phyloP scores from a whole-genome alignment of 2,888 invertebrate genomes.

The Pachymerium ferrugineum region DNA sequence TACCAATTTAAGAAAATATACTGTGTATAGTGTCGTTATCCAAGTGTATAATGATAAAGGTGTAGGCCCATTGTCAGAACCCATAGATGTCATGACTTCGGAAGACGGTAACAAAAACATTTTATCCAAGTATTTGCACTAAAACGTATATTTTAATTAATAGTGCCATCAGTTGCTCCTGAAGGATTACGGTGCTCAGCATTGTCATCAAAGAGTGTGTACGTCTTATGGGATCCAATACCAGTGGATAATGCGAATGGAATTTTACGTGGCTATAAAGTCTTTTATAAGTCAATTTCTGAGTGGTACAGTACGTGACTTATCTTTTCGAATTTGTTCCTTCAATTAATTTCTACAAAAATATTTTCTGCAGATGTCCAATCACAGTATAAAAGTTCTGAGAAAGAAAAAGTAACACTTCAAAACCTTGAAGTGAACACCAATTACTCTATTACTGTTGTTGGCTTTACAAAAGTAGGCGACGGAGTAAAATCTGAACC shows the following conservation, averaged over 20 bases:
- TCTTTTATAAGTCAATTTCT: conserved; percentile 14
- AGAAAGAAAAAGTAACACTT: background rate
- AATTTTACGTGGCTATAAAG: conserved; percentile 31
- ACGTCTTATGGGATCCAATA: conserved; percentile 29
- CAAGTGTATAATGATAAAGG: conserved; percentile 16
- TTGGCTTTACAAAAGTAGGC: conserved; percentile 77
- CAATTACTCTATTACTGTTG: conserved; percentile 78
- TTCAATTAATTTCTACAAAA: too few species aligned
- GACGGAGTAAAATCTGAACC: conserved; percentile 73
- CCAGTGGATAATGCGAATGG: conserved; percentile 20
- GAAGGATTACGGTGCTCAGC: conserved; percentile 29
- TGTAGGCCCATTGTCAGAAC: background rate
- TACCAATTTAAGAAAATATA: background rate
- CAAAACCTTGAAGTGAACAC: conserved; percentile 65
- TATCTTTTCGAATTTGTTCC: too few species aligned
- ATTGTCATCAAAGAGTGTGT: conserved; percentile 35
- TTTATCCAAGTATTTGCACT: background rate
- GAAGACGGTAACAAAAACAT: background rate
- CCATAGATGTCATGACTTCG: background rate
- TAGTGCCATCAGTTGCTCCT: conserved; percentile 27
- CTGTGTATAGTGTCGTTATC: background rate
- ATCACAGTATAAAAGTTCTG: background rate
- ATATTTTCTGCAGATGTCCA: background rate
- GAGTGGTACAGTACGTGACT: conserved; percentile 31
- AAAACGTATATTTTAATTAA: background rate